A percentile compares a stretch with the other conserved stretches of the same genome.
These are phyloP conservation scores for Scaptomyza hsui DNA, from an alignment of 1,140 invertebrate species.

Conservation along the genomic window DNA sequence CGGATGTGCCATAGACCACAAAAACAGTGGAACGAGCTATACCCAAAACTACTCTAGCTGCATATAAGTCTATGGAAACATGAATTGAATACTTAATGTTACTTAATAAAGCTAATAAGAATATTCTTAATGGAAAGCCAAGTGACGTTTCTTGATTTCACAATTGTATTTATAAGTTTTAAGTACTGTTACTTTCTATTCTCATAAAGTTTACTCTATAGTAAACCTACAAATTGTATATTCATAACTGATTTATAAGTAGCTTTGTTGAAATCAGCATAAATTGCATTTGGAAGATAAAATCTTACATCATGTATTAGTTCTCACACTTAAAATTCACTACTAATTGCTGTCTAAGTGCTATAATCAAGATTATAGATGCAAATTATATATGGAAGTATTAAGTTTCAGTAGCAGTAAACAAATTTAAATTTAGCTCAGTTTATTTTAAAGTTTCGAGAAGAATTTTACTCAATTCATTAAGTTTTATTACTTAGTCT, in stretches of 20 bases:
- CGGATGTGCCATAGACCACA: conserved; percentile 52
- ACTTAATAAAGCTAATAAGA: conserved; percentile 10
- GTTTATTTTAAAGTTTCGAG: background rate
- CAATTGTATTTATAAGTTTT: background rate
- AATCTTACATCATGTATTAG: background rate
- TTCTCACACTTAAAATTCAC: background rate
- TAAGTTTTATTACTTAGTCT: too few species aligned
- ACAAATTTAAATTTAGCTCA: background rate
- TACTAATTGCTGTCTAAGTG: background rate
- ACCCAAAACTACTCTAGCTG: background rate
- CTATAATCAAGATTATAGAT: background rate
- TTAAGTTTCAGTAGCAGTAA: background rate
- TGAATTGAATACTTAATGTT: conserved; percentile 13
- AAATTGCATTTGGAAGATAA: too few species aligned
- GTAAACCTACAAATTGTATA: background rate
- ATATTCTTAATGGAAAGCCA: conserved; percentile 2
- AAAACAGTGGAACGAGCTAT: conserved; percentile 42
- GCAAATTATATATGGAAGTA: background rate
- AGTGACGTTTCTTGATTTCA: conserved; percentile 25
- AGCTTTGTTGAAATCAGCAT: background rate
- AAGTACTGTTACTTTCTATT: conserved; percentile 21
- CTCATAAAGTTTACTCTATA: background rate
- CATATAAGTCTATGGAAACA: background rate
- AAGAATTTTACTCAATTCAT: too few species aligned
- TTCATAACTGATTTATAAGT: background rate